Base-by-base conservation (phyloP, 2,888 invertebrate genomes). In the Trichopria drosophilae region DNA sequence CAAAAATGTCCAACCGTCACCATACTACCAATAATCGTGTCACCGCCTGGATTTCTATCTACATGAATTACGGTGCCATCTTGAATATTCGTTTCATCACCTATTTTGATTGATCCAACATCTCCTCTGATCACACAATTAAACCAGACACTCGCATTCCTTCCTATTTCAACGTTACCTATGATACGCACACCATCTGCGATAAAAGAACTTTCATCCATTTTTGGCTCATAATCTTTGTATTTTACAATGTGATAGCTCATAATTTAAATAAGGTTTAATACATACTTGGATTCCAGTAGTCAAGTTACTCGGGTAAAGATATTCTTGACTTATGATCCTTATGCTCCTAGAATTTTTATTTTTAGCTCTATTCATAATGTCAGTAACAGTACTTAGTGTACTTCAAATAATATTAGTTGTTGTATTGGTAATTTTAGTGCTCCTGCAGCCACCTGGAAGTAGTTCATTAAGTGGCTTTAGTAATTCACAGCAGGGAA, bases 271-370 rank as follows among this genome's bases (percentile, higher is more conserved):
- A 42, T 42, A 42, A 42, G 32, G 42, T 42, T 42, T 32, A 42
- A 42, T 42, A 42, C 42, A 42, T 42, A 42, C 42, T 42, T 42
- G 32, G 43, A 43, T 43, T 43, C 18, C n/a, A n/a, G n/a, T n/a
- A n/a, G n/a, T n/a, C 43, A 43, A 43, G 12, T 35, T 43, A 43
- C 43, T 43, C 35, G 43, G 43, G 34, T 32, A 19, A 43, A 43
- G 43, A 43, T 43, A 35, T 43, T 43, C 43, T 43, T 43, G 43
- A 43, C 43, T 43, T 43, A 43, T 35, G 43, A 34, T 24, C 43
- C 35, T 43, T 43, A 35, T 43, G 35, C 43, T 42, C 31, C 42
- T 42, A 42, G 32, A 24, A 42, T 42, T 42, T 42, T 42, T 42
- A 42, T 42, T 42, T 42, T 42, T 22, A 42, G 42, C 42, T 28